Evolutionary conservation across 2,113 vertebrate genomes (phyloP), one percentile per base, ranked within the genome.

Genomic region (Mesoclemmys tuberculata): DNA sequence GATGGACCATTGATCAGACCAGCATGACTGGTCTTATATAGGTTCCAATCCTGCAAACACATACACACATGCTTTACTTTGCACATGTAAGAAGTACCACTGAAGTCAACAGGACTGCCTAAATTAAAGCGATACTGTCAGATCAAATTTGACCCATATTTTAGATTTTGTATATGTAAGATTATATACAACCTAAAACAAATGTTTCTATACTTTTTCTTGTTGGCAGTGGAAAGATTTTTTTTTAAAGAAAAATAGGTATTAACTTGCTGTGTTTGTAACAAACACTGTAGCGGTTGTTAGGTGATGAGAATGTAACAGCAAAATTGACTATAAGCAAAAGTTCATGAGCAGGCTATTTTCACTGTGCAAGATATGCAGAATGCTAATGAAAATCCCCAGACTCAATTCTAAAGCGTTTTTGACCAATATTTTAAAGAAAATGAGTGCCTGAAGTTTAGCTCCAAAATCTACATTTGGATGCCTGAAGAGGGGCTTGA

Each of bases 171-270:
- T 64, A 64, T 35, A 35, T 29, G n/a, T 2, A 35, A 35, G 31
- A 64, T 16, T 64, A 14, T 64, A 35, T 64, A 64, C 16, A 64
- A 64, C n/a, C 61, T 58, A n/a, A 64, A 35, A 64, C 5, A 35
- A 64, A 35, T 64, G 14, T 35, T 64, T 64, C 6, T n/a, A 64
- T 61, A 3, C 7, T 35, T 64, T 64, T 64, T 84, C 93, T 92
- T 54, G 29, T 64, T 96, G 95, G 83, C 91, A 97, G 81, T 68
- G 10, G 52, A 89, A 14, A 51, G 80, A 94, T 77, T 87, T 90
- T 95, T 68, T 68, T 68, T 9, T 4, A 68, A 95, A 95, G 88
- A 93, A 92, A 80, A 85, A 90, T 58, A 97, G 95, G 86, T 82
- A 90, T 29, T 82, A 89, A 41, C 85, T 88, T 79, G 24, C 92